A percentile compares a stretch with the other conserved stretches of the same genome.
Evolutionary conservation across 2,888 invertebrate genomes (phyloP).

Genomic region (Phrixothrix hirtus): DNA sequence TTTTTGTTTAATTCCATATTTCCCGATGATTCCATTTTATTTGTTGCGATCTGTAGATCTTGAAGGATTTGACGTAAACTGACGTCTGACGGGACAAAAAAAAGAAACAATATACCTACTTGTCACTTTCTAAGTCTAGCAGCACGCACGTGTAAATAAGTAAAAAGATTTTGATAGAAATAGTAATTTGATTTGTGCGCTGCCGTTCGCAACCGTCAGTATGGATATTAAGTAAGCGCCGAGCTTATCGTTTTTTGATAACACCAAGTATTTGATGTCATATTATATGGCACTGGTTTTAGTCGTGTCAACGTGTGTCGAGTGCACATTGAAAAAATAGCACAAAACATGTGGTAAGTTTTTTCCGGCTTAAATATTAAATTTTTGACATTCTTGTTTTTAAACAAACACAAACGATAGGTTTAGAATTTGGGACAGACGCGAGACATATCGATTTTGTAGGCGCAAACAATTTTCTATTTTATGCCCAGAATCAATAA

Average conservation of each 20-base stretch:
- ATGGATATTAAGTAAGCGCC: constrained; percentile 27
- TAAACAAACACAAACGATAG: too few species aligned
- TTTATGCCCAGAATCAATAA: too few species aligned
- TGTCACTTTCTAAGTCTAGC: constrained; percentile 15
- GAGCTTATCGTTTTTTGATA: constrained; percentile 34
- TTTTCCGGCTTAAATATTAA: background rate
- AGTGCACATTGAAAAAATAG: constrained; percentile 16
- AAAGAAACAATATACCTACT: constrained; percentile 10
- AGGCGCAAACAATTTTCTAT: too few species aligned
- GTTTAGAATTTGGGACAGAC: too few species aligned
- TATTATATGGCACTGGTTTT: constrained; percentile 20
- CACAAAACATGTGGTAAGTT: constrained; percentile 31
- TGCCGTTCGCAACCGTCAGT: constrained; percentile 12
- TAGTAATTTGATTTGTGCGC: constrained; percentile 5
- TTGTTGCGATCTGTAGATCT: too few species aligned
- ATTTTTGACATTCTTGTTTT: constrained; percentile 1
- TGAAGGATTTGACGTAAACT: too few species aligned
- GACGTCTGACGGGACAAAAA: too few species aligned
- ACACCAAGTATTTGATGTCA: constrained; percentile 24
- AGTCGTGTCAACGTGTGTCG: constrained; percentile 28
- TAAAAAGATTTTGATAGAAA: background rate
- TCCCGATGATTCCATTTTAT: constrained; percentile 48
- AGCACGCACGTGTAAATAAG: constrained; percentile 2
- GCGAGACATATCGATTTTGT: too few species aligned
- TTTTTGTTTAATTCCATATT: constrained; percentile 65